Evolutionary conservation across 1,140 invertebrate species (phyloP), one percentile per base, ranked within the genome.

Genomic region (Sinonovacula constricta): DNA sequence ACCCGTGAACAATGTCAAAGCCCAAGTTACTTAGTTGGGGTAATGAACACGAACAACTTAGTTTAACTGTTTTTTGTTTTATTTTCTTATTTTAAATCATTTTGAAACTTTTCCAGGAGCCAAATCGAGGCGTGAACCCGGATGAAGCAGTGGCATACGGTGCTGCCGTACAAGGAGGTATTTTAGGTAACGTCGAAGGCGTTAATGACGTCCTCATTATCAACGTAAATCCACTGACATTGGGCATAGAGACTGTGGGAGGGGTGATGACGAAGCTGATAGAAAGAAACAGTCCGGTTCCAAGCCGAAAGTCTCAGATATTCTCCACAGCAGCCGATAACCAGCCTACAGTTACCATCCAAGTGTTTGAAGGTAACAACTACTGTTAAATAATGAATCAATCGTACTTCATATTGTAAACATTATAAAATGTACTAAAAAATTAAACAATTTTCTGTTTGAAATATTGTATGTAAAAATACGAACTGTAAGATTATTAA

Each of bases 181-280:
- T 93, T 10, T 89, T 94, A 22, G 84, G 90, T 81, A 94, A 92
- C 63, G 93, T 92, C 30, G 93, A 93, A 81, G 96, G 97, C 88
- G 34, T 53, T 15, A 24, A 76, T 2, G 79, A 81, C 24, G 95
- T 99, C 81, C 97, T 99, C 1, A 93, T 99, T 68, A 93, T 99
- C 49, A 98, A 99, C 90, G 98, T 99, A 36, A 99, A 99, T 88
- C 98, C 98, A 85, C 92, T 99, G 60, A 99, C 98, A 71, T 94
- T 99, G 94, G 98, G 98, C 80, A 99, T 99, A 89, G 98, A 99
- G 93, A 99, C 98, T 69, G 98, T 99, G 59, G 98, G 98, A 77
- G 98, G 98, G 79, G 98, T 99, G 7, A 99, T 99, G 98, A 99
- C 98, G 68, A 99, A 99, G 91, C 92, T 99, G 33, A 99, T 99